Conservation (phyloP, 2,797 vertebrate genomes). For the Coracias cyanogaster region DNA sequence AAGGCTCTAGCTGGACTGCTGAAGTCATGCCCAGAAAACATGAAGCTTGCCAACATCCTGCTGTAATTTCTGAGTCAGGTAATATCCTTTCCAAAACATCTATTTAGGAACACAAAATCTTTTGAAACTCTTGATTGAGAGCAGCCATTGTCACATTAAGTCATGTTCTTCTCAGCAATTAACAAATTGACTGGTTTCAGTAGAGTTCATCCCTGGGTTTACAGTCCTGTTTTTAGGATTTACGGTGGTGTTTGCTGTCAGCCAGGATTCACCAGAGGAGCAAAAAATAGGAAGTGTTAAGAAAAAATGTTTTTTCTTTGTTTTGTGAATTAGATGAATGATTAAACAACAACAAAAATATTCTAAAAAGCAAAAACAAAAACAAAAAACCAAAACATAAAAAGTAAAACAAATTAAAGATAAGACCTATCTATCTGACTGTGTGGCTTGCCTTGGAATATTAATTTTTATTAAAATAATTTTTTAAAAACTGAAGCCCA, state of each 20-base stretch:
- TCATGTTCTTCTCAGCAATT: background rate
- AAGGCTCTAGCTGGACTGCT: background rate
- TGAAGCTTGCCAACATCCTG: slow-evolving; percentile 8
- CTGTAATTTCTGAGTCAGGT: slow-evolving; percentile 28
- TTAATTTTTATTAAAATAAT: background rate
- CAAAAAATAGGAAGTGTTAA: background rate
- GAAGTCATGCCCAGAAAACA: background rate
- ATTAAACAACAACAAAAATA: background rate
- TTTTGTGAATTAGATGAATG: background rate
- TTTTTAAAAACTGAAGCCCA: background rate
- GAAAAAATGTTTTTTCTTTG: background rate
- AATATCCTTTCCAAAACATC: background rate
- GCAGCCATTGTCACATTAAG: background rate
- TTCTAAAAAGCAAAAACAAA: background rate
- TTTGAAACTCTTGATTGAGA: slow-evolving; percentile 21
- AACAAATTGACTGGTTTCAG: background rate
- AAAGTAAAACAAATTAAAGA: background rate
- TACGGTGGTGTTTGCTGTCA: background rate
- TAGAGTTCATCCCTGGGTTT: background rate
- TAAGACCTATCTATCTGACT: background rate
- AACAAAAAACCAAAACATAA: background rate
- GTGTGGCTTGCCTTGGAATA: background rate
- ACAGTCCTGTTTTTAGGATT: background rate
- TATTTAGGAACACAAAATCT: background rate
- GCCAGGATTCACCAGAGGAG: background rate